Base-by-base conservation (phyloP, 2,797 vertebrate species). In the Gadopsis marmoratus region DNA sequence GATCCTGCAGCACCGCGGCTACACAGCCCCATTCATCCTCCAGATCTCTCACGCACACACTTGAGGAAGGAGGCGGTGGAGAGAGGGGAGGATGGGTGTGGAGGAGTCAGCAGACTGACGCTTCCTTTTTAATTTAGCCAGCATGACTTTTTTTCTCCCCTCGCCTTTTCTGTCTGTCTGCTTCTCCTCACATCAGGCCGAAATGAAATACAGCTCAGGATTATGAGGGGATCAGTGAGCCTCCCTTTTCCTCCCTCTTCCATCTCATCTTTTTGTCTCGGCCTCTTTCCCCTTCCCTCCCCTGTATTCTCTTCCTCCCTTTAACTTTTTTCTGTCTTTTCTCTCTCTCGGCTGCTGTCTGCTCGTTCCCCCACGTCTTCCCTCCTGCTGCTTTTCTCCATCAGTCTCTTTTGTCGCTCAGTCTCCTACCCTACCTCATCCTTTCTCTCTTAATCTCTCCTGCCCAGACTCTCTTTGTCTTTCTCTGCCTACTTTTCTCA, bases 1-100 rank as follows among this genome's bases (percentile, higher is more conserved):
- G 89, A 89, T 82, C 80, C 78, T 85, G 75, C 83, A 79, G 83
- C 76, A 75, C 26, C 1, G 19, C n/a, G 77, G 79, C 65, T 58
- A 74, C 83, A 83, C 76, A 59, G 74, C 55, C 35, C 60, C 71
- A 88, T 86, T 89, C 86, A 86, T 88, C 84, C 67, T 67, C 7
- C 71, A 70, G 71, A 80, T 85, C 80, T 26, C 76, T 29, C 82
- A 17, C 76, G 48, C 82, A 1, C 37, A 74, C 73, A n/a, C n/a
- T n/a, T n/a, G n/a, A n/a, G n/a, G n/a, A n/a, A n/a, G n/a, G n/a
- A n/a, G n/a, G n/a, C n/a, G n/a, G n/a, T n/a, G n/a, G n/a, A n/a
- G 58, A 26, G 47, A 60, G 72, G 29, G 63, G n/a, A 37, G 69
- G 51, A 74, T n/a, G n/a, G 72, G 68, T 70, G 76, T 72, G 82